These are phyloP conservation scores for Amiota minor DNA, from an alignment of 2,888 invertebrate species.

Conservation along the genomic window DNA sequence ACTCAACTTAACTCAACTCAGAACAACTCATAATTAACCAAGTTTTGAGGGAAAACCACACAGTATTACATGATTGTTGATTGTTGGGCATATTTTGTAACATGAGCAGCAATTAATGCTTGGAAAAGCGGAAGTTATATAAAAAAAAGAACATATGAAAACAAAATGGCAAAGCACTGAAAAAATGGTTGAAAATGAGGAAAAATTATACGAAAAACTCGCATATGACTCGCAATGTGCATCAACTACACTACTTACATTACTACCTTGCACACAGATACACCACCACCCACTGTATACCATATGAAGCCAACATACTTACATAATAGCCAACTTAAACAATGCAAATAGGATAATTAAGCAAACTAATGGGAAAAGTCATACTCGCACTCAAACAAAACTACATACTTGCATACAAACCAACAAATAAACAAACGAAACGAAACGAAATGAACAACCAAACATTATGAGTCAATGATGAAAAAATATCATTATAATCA, in stretches of 20 bases:
- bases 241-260: too few relatives aligned
- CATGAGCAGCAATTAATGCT: constrained; percentile 22
- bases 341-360: constrained; percentile 31
- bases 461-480: constrained; percentile 20
- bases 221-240: constrained; percentile 23
- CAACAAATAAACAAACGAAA: constrained; percentile 23
- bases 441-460: constrained; percentile 28
- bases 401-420: constrained; percentile 24
- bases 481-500: background rate
- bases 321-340: constrained; percentile 23
- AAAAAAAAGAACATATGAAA: background rate
- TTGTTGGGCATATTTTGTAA: constrained; percentile 5
- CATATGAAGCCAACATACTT: too few relatives aligned
- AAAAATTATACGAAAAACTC: constrained; percentile 37
- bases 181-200: constrained; percentile 9
- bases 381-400: constrained; percentile 64
- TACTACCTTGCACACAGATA: too few relatives aligned
- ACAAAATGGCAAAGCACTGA: constrained; percentile 14
- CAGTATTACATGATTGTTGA: background rate
- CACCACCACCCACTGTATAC: too few relatives aligned
- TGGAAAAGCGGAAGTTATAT: constrained; percentile 14
- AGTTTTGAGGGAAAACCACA: constrained; percentile 14
- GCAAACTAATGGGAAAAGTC: constrained; percentile 58
- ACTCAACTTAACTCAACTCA: constrained; percentile 1
- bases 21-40: constrained; percentile 37